A percentile compares a stretch with the other conserved stretches of the same genome.
Conservation (phyloP, 2,888 invertebrate genomes). For the Keiferia lycopersicella region DNA sequence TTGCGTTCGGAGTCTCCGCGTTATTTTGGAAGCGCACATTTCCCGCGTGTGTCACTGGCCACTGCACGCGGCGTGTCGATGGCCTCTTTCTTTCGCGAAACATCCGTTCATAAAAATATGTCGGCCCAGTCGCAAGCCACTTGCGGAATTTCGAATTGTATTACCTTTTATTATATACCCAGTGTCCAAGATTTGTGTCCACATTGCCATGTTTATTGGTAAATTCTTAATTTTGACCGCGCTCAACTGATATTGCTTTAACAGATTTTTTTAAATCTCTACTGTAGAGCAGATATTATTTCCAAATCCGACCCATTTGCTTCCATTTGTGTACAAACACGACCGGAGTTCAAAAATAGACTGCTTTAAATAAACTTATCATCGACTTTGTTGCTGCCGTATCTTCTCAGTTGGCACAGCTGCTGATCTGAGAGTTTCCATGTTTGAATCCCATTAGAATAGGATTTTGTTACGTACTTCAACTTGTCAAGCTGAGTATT, state of each 20-base stretch:
- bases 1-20: constrained; percentile 43
- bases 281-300: no score
- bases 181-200: no score
- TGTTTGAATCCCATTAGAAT: constrained; percentile 20
- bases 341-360: neutral
- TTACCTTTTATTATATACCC: no score
- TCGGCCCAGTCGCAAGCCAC: no score
- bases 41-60: constrained; percentile 45
- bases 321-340: neutral
- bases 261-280: no score
- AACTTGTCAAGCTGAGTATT: constrained; percentile 16
- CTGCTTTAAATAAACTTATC: constrained; percentile 13
- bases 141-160: no score
- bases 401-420: constrained; percentile 25
- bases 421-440: constrained; percentile 13
- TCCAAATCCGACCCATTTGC: no score
- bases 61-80: constrained; percentile 46
- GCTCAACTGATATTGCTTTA: no score
- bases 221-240: no score
- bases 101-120: neutral
- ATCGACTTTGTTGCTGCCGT: constrained; percentile 14
- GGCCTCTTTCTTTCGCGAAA: constrained; percentile 48
- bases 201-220: no score
- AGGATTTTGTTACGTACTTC: constrained; percentile 12
- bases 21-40: constrained; percentile 60